Conservation (phyloP, 2,113 vertebrate species). For the Calonectris borealis region DNA sequence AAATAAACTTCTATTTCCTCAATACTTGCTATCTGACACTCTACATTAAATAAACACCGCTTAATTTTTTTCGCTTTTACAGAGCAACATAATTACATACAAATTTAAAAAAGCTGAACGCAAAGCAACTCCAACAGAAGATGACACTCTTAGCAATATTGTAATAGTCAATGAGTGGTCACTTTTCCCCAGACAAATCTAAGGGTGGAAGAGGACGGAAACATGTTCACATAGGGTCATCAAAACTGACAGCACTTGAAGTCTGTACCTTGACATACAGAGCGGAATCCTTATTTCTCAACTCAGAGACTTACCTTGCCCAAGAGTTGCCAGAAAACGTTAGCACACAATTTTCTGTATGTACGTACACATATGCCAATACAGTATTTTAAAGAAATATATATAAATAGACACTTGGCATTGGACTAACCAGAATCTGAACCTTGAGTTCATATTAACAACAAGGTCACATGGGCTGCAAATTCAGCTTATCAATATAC, state of each 20-base stretch:
- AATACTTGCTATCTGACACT: not conserved
- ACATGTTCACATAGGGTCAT: not conserved
- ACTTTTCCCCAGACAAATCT: not conserved
- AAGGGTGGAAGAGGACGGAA: not conserved
- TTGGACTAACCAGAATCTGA: not conserved
- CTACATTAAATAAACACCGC: not conserved
- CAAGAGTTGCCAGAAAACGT: not conserved
- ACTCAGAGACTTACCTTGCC: not conserved
- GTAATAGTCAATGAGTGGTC: not conserved
- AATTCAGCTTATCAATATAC: not conserved
- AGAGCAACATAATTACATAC: not conserved
- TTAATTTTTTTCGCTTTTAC: not conserved
- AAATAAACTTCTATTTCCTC: not conserved
- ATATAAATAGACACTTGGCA: not conserved
- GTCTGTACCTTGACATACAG: fast-evolving
- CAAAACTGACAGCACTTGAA: not conserved
- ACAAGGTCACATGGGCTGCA: not conserved
- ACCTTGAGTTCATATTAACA: not conserved
- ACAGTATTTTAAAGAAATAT: not conserved
- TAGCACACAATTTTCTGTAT: not conserved
- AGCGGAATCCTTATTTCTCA: not conserved
- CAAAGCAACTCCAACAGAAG: not conserved
- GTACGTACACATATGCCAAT: not conserved
- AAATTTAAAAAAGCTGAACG: not conserved
- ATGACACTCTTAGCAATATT: not conserved